A percentile compares a stretch with the other conserved stretches of the same genome.
These are phyloP conservation scores for Crotalus viridis DNA, from an alignment of 2,113 vertebrate genomes.

Conservation along the genomic window DNA sequence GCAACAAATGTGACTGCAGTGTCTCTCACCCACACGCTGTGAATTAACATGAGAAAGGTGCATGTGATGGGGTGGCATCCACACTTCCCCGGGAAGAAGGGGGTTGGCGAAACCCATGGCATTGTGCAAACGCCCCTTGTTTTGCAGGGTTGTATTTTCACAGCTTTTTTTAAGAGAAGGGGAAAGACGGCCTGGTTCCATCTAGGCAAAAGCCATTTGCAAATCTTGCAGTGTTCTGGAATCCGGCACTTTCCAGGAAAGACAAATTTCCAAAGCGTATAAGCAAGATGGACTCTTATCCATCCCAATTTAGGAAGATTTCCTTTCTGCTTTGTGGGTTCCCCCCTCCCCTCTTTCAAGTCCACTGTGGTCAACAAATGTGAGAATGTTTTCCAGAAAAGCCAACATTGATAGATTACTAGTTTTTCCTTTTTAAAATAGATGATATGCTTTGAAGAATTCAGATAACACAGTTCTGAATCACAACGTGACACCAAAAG, in stretches of 20 bases:
- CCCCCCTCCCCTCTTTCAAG: background rate
- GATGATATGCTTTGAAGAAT: background rate
- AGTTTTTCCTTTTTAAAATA: background rate
- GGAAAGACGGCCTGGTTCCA: background rate
- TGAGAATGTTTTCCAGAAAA: background rate
- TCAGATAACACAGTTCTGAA: background rate
- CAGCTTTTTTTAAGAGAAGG: background rate
- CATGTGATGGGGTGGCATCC: conserved; percentile 4
- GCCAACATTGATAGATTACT: background rate
- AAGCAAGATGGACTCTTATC: background rate
- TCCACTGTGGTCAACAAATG: background rate
- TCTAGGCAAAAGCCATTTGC: background rate
- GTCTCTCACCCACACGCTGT: conserved; percentile 8
- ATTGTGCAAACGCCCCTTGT: background rate
- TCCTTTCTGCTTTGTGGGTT: background rate
- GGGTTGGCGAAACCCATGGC: background rate
- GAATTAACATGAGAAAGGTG: background rate
- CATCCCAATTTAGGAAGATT: background rate
- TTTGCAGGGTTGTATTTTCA: background rate
- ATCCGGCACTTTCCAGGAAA: background rate
- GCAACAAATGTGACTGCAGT: conserved; percentile 22
- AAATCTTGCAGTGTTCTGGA: background rate
- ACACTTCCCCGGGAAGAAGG: background rate
- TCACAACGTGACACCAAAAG: background rate
- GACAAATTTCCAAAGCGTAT: background rate